These are phyloP conservation scores for Diceros bicornis DNA, from an alignment of 2,797 vertebrate genomes.

Conservation along the genomic window DNA sequence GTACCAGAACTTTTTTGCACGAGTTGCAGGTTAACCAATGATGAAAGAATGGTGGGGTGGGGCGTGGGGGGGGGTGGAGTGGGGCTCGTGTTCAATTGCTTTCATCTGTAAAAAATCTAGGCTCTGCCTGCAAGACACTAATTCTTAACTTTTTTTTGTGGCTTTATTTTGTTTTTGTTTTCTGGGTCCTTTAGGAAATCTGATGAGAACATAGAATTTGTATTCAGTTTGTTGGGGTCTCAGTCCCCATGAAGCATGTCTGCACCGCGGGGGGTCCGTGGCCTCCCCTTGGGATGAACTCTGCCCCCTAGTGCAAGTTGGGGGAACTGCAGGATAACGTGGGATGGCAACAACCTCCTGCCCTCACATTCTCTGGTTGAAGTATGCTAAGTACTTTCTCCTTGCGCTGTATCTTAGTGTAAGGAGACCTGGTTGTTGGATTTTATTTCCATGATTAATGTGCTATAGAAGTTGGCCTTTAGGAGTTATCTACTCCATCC, in stretches of 20 bases:
- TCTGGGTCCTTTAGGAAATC: background rate
- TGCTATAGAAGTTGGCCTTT: background rate
- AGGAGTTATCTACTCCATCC: constrained; percentile 41
- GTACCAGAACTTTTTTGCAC: constrained; percentile 42
- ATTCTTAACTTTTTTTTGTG: background rate
- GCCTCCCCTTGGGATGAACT: constrained; percentile 34
- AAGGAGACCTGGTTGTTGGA: background rate
- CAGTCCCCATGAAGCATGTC: background rate
- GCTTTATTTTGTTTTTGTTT: constrained; percentile 20
- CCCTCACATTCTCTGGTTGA: background rate
- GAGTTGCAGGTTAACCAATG: constrained; percentile 76
- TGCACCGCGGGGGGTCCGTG: background rate
- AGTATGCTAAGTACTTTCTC: background rate
- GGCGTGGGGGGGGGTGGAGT: too few species aligned
- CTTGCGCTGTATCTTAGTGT: background rate
- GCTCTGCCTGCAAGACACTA: constrained; percentile 58
- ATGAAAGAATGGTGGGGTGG: constrained; percentile 52
- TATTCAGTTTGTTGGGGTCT: background rate
- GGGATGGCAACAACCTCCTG: constrained; percentile 19
- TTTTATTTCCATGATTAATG: background rate
- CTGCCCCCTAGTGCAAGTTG: constrained; percentile 80
- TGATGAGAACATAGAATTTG: background rate
- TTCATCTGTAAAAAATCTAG: constrained; percentile 79
- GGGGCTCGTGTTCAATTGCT: constrained; percentile 74
- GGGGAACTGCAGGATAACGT: constrained; percentile 66